Base-by-base conservation (phyloP, 2,113 vertebrate genomes). In the Cervus canadensis region DNA sequence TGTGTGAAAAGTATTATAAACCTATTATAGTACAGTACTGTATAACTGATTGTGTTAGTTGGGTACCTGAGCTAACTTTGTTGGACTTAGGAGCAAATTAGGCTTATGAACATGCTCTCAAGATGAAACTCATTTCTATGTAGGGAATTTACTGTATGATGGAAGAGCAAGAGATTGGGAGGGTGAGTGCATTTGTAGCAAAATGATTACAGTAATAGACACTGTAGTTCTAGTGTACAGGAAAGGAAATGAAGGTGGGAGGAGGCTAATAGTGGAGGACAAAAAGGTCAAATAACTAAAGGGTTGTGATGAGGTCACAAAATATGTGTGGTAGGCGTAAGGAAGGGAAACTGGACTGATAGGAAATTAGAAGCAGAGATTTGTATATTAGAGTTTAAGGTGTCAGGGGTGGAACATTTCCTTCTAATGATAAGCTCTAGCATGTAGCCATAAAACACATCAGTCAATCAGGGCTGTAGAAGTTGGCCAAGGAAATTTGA, bases 361-460 rank as follows among this genome's bases (percentile, higher is more conserved):
- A n/a, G 40, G 78, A 74, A 87, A 23, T 76, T 76, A 59, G 57
- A 59, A 36, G 52, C 71, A 81, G 71, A 95, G n/a, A 64, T 93
- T 89, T 87, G 64, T 89, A 17, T 60, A 36, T 54, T 84, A 76
- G 33, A 92, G 30, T 91, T 90, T 90, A 88, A 94, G n/a, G 52
- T 78, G 14, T 90, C n/a, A 71, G 9, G 16, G 7, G 17, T 50
- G 62, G 33, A 52, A 64, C 23, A 11, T 89, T 97, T 94, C 54
- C 56, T 88, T 81, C 76, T 86, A 86, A 95, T 81, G 94, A 78
- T 91, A 94, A 97, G 26, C 25, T 83, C 11, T 52, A 89, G 74
- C 36, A 71, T 64, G 6, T 89, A 91, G 56, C 28, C 64, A 86
- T 78, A 82, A 92, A 92, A 89, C 15, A 4, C 30, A 45, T 76